Percentiles rank a stretch among this genome's conserved stretches.
These are phyloP conservation scores for Euura saliciscinereae DNA, from an alignment of 1,140 invertebrate species.

Conservation along the genomic window DNA sequence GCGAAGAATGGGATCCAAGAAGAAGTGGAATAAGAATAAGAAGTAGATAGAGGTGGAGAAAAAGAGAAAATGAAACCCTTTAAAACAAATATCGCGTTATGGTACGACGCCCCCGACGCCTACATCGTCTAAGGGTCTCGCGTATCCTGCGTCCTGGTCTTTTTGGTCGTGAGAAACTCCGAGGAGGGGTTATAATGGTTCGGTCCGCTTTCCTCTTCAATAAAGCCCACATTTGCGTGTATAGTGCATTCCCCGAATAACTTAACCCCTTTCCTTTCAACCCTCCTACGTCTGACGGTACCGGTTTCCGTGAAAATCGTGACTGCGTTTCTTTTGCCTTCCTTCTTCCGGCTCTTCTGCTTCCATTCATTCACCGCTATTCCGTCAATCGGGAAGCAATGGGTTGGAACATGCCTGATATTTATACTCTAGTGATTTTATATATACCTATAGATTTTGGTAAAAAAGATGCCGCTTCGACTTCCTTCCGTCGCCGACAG, in stretches of 20 bases:
- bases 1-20: too few relatives aligned
- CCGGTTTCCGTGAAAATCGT: not conserved
- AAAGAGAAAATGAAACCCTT: conserved; percentile 1
- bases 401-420: not conserved
- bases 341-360: not conserved
- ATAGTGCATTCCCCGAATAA: conserved; percentile 45
- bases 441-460: not conserved
- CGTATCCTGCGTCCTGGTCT: not conserved
- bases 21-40: not conserved
- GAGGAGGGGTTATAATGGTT: conserved; percentile 20
- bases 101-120: too few relatives aligned
- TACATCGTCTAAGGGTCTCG: too few relatives aligned
- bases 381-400: too few relatives aligned
- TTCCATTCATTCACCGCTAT: not conserved
- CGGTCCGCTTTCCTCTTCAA: conserved; percentile 24
- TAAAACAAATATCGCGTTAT: not conserved
- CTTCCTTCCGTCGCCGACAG: not conserved
- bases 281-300: not conserved
- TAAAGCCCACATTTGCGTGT: conserved; percentile 42
- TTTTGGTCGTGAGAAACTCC: not conserved
- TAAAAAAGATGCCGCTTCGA: not conserved
- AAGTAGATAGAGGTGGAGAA: not conserved
- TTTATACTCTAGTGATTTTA: not conserved
- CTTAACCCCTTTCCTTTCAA: conserved; percentile 26
- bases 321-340: not conserved